Base-by-base conservation (phyloP, 2,888 invertebrate species). In the Protodeltote pygarga region DNA sequence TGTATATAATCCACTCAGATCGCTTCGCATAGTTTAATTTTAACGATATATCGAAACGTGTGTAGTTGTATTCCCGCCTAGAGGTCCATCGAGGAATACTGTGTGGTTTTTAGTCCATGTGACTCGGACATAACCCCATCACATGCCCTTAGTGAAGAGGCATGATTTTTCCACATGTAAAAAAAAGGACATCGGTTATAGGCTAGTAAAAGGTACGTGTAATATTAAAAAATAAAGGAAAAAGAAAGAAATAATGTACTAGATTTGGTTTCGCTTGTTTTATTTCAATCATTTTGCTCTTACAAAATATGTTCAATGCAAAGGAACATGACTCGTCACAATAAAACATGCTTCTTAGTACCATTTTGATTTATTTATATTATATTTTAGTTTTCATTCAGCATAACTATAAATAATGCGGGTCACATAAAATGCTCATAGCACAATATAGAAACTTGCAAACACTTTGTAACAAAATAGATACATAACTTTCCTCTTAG, bases 291-390 rank as follows among this genome's bases (percentile, higher is more conserved):
- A 90, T 89, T 67, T 90, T 89, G 92, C 90, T 90, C 89, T 92
- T 92, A 92, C 91, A 92, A 92, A 91, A 92, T 91, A 92, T 92
- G 89, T 91, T 92, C 90, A 92, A 89, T 92, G 92, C 92, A 92
- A 92, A 92, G 92, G 92, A 92, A 92, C 92, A 91, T 88, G 90
- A 92, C 85, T 91, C 83, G 90, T 89, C 87, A 88, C 89, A 92
- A 92, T 91, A 92, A 92, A 91, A 92, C 91, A 92, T 90, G 91
- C 89, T 81, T 90, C 89, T 92, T 92, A 92, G 90, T 92, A 92
- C 92, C 91, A 91, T 91, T 92, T 91, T 87, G 81, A 86, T 89
- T 90, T 87, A 89, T 89, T 77, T 82, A 92, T 90, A 92, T 88
- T 90, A 89, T 90, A 90, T 85, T 89, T 90, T 89, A 89, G 88